phyloP scores from a whole-genome alignment of 2,888 invertebrate species.

The Crossocerus cetratus region DNA sequence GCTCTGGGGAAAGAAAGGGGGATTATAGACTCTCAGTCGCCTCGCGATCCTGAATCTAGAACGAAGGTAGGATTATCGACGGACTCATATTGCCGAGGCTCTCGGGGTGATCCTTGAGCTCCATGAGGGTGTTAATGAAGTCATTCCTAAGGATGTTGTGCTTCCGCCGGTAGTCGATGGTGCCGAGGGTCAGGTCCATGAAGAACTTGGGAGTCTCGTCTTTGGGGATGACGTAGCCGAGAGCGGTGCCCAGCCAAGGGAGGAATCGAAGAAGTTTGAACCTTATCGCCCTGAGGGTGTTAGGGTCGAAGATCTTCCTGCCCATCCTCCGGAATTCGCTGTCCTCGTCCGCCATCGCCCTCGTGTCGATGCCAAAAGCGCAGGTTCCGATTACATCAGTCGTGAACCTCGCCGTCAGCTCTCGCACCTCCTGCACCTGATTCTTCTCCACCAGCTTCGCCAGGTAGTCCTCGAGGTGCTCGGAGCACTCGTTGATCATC shows the following conservation, averaged over 20 bases:
- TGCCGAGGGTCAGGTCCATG: slow-evolving; percentile 63
- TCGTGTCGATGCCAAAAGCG: slow-evolving; percentile 75
- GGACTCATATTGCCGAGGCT: slow-evolving; percentile 55
- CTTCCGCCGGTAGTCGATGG: slow-evolving; percentile 72
- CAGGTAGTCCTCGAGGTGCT: slow-evolving; percentile 62
- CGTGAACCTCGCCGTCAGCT: slow-evolving; percentile 72
- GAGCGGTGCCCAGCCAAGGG: slow-evolving; percentile 52
- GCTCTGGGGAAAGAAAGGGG: slow-evolving; percentile 53
- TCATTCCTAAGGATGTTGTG: slow-evolving; percentile 75
- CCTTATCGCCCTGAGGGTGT: slow-evolving; percentile 21
- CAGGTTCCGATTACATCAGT: slow-evolving; percentile 76
- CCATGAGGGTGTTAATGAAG: slow-evolving; percentile 75
- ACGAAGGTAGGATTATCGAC: not conserved
- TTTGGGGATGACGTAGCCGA: slow-evolving; percentile 52
- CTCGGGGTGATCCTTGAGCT: slow-evolving; percentile 63
- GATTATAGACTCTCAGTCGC: slow-evolving; percentile 14
- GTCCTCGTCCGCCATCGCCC: slow-evolving; percentile 66
- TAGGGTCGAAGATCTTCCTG: slow-evolving; percentile 56
- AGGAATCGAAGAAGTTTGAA: slow-evolving; percentile 21
- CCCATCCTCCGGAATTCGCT: slow-evolving; percentile 72
- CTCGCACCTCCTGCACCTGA: slow-evolving; percentile 56
- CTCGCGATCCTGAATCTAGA: not conserved
- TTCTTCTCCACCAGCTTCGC: slow-evolving; percentile 70
- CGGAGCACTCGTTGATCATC: slow-evolving; percentile 76
- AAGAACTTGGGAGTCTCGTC: slow-evolving; percentile 67